Evolutionary conservation across 1,140 invertebrate genomes (phyloP).

Genomic region (Megalonaias nervosa): DNA sequence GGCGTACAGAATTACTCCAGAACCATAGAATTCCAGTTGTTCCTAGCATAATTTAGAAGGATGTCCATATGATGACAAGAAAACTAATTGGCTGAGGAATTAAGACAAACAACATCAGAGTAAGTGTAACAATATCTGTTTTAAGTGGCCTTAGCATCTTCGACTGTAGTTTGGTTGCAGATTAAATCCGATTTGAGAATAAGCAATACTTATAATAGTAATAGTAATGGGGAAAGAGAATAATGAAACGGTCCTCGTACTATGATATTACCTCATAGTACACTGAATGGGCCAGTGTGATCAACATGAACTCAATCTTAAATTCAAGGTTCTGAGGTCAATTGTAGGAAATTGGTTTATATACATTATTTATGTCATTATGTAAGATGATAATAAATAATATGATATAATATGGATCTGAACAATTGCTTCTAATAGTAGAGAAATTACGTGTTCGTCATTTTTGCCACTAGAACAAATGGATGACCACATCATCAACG

Average conservation of each 20-base stretch:
- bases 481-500: neutral
- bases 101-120: neutral
- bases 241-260: constrained; percentile 2
- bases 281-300: constrained; percentile 5
- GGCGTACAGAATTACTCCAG: constrained; percentile 8
- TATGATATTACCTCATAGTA: constrained; percentile 2
- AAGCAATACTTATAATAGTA: constrained; percentile 7
- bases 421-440: neutral
- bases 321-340: neutral
- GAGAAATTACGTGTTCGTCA: neutral
- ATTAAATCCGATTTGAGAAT: constrained; percentile 12
- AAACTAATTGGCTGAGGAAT: constrained; percentile 1
- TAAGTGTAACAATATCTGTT: neutral
- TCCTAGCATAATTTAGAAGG: constrained; percentile 6
- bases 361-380: too few relatives aligned
- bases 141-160: constrained; percentile 7
- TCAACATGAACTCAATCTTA: constrained; percentile 9
- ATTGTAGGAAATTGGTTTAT: neutral
- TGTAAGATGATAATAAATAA: too few relatives aligned
- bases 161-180: constrained; percentile 8
- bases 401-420: too few relatives aligned
- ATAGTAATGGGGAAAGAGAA: constrained; percentile 4
- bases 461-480: neutral
- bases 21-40: constrained; percentile 7
- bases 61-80: constrained; percentile 1